These are phyloP conservation scores for Mylabris phalerata DNA, from an alignment of 1,140 invertebrate species.

Conservation along the genomic window DNA sequence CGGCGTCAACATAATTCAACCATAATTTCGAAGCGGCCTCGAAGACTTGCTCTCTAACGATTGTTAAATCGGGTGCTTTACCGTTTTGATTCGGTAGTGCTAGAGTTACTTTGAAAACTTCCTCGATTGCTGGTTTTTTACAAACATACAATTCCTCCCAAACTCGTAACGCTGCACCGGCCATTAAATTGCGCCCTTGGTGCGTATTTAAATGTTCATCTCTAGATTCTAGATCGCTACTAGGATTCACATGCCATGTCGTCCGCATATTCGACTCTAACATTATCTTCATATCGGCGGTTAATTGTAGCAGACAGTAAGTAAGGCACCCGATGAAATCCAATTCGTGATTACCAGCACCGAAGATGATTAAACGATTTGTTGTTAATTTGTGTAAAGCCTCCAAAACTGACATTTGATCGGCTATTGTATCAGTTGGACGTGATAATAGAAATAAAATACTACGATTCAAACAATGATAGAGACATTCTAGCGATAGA, in stretches of 20 bases:
- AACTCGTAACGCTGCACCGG: slow-evolving; percentile 82
- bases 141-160: slow-evolving; percentile 96
- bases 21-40: slow-evolving; percentile 83
- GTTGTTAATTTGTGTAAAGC: slow-evolving; percentile 89
- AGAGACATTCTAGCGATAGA: slow-evolving; percentile 74
- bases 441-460: slow-evolving; percentile 90
- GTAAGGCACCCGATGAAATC: slow-evolving; percentile 94
- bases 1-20: slow-evolving; percentile 84
- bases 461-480: slow-evolving; percentile 89
- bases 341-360: slow-evolving; percentile 87
- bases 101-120: slow-evolving; percentile 85
- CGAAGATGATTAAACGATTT: slow-evolving; percentile 79
- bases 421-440: slow-evolving; percentile 78
- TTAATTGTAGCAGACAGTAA: slow-evolving; percentile 91
- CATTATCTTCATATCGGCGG: slow-evolving; percentile 81
- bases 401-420: slow-evolving; percentile 89
- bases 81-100: slow-evolving; percentile 59
- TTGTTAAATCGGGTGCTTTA: slow-evolving; percentile 70
- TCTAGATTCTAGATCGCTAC: slow-evolving; percentile 59
- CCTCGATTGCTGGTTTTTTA: slow-evolving; percentile 92
- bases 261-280: slow-evolving; percentile 72
- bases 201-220: slow-evolving; percentile 71
- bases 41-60: slow-evolving; percentile 74
- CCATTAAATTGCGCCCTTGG: slow-evolving; percentile 80
- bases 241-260: slow-evolving; percentile 83